Evolutionary conservation across 2,888 invertebrate species (phyloP), one percentile per base, ranked within the genome.

Genomic region (Chorisops tibialis): DNA sequence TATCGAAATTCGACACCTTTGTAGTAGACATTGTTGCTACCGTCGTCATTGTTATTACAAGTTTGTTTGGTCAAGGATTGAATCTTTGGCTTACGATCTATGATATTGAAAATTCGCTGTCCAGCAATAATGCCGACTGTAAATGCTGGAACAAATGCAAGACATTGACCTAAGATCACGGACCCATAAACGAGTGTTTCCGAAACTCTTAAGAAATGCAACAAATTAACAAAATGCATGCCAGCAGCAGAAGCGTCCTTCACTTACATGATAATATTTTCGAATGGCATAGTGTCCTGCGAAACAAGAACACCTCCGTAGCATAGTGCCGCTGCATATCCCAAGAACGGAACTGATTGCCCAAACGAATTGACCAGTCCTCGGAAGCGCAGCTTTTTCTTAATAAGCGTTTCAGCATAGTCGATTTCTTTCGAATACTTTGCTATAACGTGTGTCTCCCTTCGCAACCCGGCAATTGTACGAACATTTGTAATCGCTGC

Each of bases 131-230:
- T 81, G 0, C 88, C 89, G 4, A 85, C 84, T 65, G 86, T 85
- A 71, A 88, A 88, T 73, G 89, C 87, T 0, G 89, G 89, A 0
- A 87, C 87, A 70, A 88, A 89, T 3, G 89, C 88, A 12, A 89
- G 75, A 2, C 88, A 86, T 70, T 88, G 88, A 0, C 88, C 89
- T 75, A 89, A 80, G 83, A 89, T 87, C 83, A 87, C 87, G 0
- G 88, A 83, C 1, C 89, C 89, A 70, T 88, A 88, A 12, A 89
- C 82, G 51, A 90, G 76, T 1, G 87, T 86, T 70, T 89, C 89
- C 2, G 87, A 85, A 22, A 89, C 88, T 71, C 87, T 87, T 71
- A 4, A 72, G 69, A n/a, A n/a, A n/a, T n/a, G n/a, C n/a, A n/a
- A n/a, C n/a, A n/a, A n/a, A n/a, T n/a, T n/a, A n/a, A n/a, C n/a